Base-by-base conservation (phyloP, 30 jellyfish, hydroid and myxozoan species). In the Clytia hemisphaerica region DNA sequence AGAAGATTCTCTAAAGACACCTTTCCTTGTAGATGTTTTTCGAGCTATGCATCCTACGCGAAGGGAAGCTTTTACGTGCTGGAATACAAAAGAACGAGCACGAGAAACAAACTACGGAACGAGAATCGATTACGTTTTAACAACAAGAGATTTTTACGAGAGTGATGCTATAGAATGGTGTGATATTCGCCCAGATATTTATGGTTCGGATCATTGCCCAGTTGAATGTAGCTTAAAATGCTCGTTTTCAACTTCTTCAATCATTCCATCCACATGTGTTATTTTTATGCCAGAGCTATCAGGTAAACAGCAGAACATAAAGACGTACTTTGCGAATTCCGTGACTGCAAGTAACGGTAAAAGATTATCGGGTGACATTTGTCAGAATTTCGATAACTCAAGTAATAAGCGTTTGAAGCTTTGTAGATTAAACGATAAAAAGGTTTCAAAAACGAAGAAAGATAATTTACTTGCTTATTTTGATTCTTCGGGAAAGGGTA, bases 161-260 rank as follows among this genome's bases (percentile, higher is more conserved):
- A 64, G 47, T 9, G 18, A 54, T 47, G 92, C 82, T 2, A 45
- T 69, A 22, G 57, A 37, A 14, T 18, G 67, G 2, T 80, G 93
- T 51, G 85, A 54, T 71, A 76, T 89, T 31, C 91, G 88, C 24
- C 91, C 95, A 3, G 98, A 89, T 34, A 71, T 89, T 0, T 75
- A 75, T 34, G 95, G 98, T 28, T 89, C 98, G 21, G 98, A 89
- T 55, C 98, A 89, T 59, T 89, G 98, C 42, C 98, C 98, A 4
- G 95, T 89, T 42, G 95, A 38, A 57, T 93, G 93, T 5, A 69
- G 26, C 3, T 76, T 89, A 46, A 33, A 38, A 5, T 59, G 79
- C 59, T 73, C 48, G 24, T 34, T 89, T 14, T 35, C 36, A n/a
- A 45, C 83, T 4, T 59, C 83, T n/a, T 63, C 24, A 46, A 21